Conservation (phyloP, 2,113 vertebrate species). For the Lethenteron camtschaticum region DNA sequence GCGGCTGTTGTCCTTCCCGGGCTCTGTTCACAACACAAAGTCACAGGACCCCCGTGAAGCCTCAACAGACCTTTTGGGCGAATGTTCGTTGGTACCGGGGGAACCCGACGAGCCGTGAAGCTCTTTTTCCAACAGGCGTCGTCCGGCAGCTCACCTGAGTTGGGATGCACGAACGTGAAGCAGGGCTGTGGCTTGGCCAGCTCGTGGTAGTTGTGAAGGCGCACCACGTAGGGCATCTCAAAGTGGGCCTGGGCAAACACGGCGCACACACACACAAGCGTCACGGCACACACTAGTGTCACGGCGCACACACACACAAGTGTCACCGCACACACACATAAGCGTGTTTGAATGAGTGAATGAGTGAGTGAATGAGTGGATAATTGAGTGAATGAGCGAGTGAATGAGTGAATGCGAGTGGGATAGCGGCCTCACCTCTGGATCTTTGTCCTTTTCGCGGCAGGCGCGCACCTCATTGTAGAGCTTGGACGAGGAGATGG, state of each 20-base stretch:
- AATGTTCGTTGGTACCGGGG: too few relatives aligned
- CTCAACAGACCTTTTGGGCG: too few relatives aligned
- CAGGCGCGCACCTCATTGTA: conserved; percentile 70
- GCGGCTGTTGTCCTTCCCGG: conserved; percentile 54
- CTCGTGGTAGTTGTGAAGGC: conserved; percentile 75
- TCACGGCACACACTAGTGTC: too few relatives aligned
- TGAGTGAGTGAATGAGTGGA: too few relatives aligned
- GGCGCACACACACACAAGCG: neutral
- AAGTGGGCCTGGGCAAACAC: conserved; percentile 40
- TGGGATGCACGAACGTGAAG: conserved; percentile 62
- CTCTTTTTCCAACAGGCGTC: too few relatives aligned
- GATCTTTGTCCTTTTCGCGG: conserved; percentile 56
- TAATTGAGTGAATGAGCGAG: too few relatives aligned
- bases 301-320: too few relatives aligned
- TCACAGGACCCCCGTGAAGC: too few relatives aligned
- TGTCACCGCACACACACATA: too few relatives aligned
- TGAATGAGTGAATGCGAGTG: neutral
- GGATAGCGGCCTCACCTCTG: conserved; percentile 20
- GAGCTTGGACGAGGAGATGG: conserved; percentile 71
- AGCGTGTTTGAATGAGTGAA: too few relatives aligned
- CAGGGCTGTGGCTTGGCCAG: conserved; percentile 51
- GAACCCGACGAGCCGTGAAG: too few relatives aligned
- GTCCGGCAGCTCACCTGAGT: conserved; percentile 22
- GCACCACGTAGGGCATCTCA: conserved; percentile 68
- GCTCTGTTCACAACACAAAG: conserved; percentile 11